Conservation (phyloP, 2,888 invertebrate species). For the Micoletzkya japonica region DNA sequence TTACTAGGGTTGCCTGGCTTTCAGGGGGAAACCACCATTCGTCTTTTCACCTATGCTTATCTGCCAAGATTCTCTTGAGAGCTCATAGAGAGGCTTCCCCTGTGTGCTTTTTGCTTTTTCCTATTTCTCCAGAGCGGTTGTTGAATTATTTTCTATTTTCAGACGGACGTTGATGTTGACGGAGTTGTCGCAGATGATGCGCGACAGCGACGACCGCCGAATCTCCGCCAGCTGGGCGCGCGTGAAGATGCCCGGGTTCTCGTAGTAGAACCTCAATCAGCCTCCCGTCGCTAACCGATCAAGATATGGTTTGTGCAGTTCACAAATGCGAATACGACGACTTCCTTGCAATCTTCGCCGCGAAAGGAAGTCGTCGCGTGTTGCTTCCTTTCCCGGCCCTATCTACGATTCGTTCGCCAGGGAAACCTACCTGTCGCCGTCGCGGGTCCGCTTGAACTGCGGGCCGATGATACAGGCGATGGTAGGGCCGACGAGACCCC, state of each 20-base stretch:
- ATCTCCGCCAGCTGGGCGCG: conserved; percentile 78
- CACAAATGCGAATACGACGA: no score
- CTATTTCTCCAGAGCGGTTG: no score
- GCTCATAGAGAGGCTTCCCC: no score
- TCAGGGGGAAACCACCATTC: no score
- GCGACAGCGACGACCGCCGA: conserved; percentile 81
- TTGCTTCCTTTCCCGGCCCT: no score
- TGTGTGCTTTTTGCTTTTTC: no score
- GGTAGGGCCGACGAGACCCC: conserved; percentile 67
- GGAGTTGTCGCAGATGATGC: conserved; percentile 85
- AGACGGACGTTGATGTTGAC: conserved; percentile 70
- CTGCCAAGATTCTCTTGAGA: no score
- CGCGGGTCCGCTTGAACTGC: conserved; percentile 66
- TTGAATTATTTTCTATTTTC: no score
- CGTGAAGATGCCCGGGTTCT: conserved; percentile 65
- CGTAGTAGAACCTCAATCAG: conserved; percentile 67
- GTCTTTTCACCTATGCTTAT: no score
- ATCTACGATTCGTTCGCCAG: neutral
- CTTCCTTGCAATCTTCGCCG: no score
- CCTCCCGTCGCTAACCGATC: neutral
- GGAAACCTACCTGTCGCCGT: conserved; percentile 66
- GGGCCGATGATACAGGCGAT: conserved; percentile 65
- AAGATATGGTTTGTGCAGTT: neutral
- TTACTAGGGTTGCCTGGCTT: neutral
- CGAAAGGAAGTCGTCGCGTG: no score